Evolutionary conservation across 2,888 invertebrate genomes (phyloP), one percentile per base, ranked within the genome.

Genomic region (Pseudolycoriella hygida): DNA sequence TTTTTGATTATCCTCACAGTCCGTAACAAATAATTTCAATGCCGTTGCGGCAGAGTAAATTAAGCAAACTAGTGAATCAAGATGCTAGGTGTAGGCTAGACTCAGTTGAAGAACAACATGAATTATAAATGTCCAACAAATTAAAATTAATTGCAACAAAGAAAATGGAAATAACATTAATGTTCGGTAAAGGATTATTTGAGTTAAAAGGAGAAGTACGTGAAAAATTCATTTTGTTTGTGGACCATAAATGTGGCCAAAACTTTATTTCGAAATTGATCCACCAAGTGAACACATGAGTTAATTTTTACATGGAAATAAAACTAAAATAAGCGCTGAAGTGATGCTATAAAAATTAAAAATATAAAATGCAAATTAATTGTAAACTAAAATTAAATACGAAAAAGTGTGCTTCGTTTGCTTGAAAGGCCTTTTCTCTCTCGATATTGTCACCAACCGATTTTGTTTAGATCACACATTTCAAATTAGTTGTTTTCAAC

Each of bases 1-100:
- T 48, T 38, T 50, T 53, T 44, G 48, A 47, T 45, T 49, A 51
- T 50, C 43, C 49, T 31, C 48, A 50, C 45, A 53, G 53, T 44
- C 53, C 53, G 47, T 53, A 53, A 49, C 51, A 48, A 32, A 40
- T 18, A 40, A 12, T 40, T 19, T 18, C 18, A 11, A 18, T 40
- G 40, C 40, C 40, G 18, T 6, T 18, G 6, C 19, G 40, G 19
- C 18, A 40, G 12, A 8, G 17, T 17, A n/a, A 14, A 11, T 39
- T 39, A 39, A 34, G 34, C 34, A 34, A 34, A 34, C 11, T 34
- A 34, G 34, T 17, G 12, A 40, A 40, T 40, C 17, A 18, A 40
- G 15, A 40, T 40, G 40, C 40, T 40, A 40, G 18, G n/a, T 40
- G 18, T 40, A 17, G 15, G 18, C 18, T 40, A 18, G 40, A 18